Conservation (phyloP, 2,113 vertebrate genomes). For the Puntigrus tetrazona region DNA sequence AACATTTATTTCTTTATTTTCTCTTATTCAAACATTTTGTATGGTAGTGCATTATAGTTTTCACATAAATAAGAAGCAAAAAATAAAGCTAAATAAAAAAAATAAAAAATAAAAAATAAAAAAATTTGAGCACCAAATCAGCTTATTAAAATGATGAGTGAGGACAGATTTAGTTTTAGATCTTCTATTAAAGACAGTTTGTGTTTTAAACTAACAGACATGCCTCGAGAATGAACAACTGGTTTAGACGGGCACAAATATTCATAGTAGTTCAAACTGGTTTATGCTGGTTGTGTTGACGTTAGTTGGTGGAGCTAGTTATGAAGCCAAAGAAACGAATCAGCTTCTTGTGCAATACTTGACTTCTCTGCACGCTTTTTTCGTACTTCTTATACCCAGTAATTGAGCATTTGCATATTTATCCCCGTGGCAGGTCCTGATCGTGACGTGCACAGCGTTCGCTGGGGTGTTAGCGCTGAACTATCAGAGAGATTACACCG, state of each 20-base stretch:
- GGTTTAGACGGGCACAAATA: not conserved
- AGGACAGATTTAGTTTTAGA: not conserved
- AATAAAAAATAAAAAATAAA: too few species aligned
- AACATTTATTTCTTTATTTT: not conserved
- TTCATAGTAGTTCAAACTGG: not conserved
- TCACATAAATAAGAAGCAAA: too few species aligned
- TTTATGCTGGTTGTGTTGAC: not conserved
- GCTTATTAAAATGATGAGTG: too few species aligned
- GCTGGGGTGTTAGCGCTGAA: conserved; percentile 92
- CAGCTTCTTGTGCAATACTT: not conserved
- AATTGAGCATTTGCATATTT: not conserved
- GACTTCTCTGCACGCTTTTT: not conserved
- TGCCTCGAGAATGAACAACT: not conserved
- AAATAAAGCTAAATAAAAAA: too few species aligned
- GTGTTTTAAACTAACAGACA: not conserved
- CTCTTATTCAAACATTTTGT: too few species aligned
- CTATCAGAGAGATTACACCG: conserved; percentile 91
- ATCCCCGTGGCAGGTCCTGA: conserved; percentile 80
- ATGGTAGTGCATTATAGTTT: too few species aligned
- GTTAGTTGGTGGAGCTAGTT: too few species aligned
- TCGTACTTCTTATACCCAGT: not conserved
- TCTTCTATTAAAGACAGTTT: not conserved
- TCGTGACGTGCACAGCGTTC: conserved; percentile 90
- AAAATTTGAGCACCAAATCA: too few species aligned
- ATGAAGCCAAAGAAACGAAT: not conserved